These are phyloP conservation scores for Eulithis testata DNA, from an alignment of 2,888 invertebrate species.

Conservation along the genomic window DNA sequence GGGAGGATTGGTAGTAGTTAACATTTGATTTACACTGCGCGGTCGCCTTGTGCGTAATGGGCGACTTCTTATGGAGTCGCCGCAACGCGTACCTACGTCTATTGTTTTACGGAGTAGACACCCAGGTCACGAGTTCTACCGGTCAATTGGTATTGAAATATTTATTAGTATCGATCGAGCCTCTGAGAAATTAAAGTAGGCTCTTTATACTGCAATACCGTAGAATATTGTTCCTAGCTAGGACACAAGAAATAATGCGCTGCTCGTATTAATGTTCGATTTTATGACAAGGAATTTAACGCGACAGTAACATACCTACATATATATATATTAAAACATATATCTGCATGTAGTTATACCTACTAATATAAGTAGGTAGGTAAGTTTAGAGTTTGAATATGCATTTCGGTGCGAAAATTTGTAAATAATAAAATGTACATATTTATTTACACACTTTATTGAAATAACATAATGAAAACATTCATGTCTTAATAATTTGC, in stretches of 20 bases:
- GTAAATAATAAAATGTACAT: slow-evolving; percentile 38
- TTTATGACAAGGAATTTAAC: slow-evolving; percentile 6
- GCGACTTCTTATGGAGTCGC: too few species aligned
- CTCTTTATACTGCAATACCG: slow-evolving; percentile 24
- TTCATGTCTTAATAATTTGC: slow-evolving; percentile 62
- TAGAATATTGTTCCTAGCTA: slow-evolving; percentile 3
- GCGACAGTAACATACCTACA: not conserved
- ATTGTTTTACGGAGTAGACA: too few species aligned
- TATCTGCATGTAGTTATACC: too few species aligned
- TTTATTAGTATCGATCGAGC: slow-evolving; percentile 48
- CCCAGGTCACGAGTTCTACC: slow-evolving; percentile 32
- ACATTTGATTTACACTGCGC: too few species aligned
- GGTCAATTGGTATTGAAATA: slow-evolving; percentile 43
- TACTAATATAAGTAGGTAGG: too few species aligned
- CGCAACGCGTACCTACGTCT: too few species aligned
- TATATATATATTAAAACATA: too few species aligned
- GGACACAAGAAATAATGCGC: slow-evolving; percentile 1
- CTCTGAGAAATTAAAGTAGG: slow-evolving; percentile 37
- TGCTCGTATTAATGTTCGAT: slow-evolving; percentile 25
- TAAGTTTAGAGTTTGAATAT: not conserved
- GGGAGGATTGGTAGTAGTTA: too few species aligned
- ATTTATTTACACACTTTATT: slow-evolving; percentile 85
- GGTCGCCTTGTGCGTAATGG: too few species aligned
- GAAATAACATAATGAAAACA: slow-evolving; percentile 83
- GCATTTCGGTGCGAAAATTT: not conserved